Evolutionary conservation across 2,888 invertebrate genomes (phyloP), one percentile per base, ranked within the genome.

Genomic region (Pachycephus smyrnensis): DNA sequence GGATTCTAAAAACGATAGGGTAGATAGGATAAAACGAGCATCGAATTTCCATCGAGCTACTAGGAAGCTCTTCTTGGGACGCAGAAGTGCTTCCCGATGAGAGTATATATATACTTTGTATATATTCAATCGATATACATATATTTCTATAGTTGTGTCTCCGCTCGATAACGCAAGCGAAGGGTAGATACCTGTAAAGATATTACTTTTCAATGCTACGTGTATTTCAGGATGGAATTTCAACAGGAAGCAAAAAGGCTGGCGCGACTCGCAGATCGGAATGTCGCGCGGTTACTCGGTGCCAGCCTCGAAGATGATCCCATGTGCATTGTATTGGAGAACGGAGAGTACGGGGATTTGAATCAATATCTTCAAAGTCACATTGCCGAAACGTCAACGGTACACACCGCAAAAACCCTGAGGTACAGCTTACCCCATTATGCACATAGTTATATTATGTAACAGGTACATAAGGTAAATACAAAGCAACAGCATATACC

Each of bases 341-440:
- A 95, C 91, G 93, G 94, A 91, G 95, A 95, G 89, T 94, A 94
- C 88, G 97, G 97, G 78, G 97, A 97, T 93, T 94, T 97, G 89
- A 96, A 96, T 93, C 96, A 96, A 92, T 96, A 96, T 92, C 93
- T 97, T 86, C 95, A 96, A 90, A 95, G 96, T 88, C 96, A 96
- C 92, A 94, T 95, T 83, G 95, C 96, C 68, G 96, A 96, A 91
- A 95, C 95, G 73, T 94, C 94, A 32, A 93, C 94, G 75, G 92
- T 94, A 87, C 93, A 94, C 81, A 93, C 93, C 81, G 94, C 94
- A 81, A 95, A 95, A 89, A 94, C 95, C 80, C 93, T 96, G 84
- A 96, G 96, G 96, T 96, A 92, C 89, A 90, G 30, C 31, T 15
- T 1, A 1, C 40, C 15, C 40, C 6, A 1, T 40, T 40, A 15